A percentile compares a stretch with the other conserved stretches of the same genome.
phyloP scores from a whole-genome alignment of 1,140 invertebrate genomes.

The Dendroctonus valens region DNA sequence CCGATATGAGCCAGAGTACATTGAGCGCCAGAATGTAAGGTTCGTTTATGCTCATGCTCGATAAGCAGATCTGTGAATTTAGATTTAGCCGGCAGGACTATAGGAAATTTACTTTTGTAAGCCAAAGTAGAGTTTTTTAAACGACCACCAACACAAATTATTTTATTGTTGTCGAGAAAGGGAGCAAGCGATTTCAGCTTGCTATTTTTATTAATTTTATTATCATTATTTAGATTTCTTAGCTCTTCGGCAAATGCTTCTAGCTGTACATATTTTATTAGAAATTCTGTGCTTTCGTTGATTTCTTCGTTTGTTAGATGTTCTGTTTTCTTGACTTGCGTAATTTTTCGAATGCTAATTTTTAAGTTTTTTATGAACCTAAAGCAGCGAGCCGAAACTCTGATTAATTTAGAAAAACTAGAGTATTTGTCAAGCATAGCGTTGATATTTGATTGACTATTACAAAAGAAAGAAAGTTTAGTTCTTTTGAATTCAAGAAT shows the following conservation, averaged over 20 bases:
- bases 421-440: constrained; percentile 11
- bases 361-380: constrained; percentile 10
- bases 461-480: background rate
- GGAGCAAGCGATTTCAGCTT: constrained; percentile 41
- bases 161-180: constrained; percentile 46
- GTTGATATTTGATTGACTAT: background rate
- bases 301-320: background rate
- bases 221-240: no score
- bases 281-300: background rate
- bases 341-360: no score
- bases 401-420: background rate
- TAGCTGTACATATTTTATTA: constrained; percentile 15
- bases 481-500: background rate
- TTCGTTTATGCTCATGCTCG: constrained; percentile 29
- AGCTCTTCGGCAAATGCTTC: constrained; percentile 11
- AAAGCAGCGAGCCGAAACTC: constrained; percentile 20
- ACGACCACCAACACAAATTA: constrained; percentile 50
- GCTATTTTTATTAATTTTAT: no score
- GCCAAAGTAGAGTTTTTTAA: constrained; percentile 39
- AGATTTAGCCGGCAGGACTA: constrained; percentile 38
- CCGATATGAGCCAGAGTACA: constrained; percentile 11
- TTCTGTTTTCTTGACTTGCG: background rate
- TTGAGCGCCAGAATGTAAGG: constrained; percentile 31
- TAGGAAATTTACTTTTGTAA: constrained; percentile 40
- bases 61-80: constrained; percentile 35